A percentile compares a stretch with the other conserved stretches of the same genome.
phyloP scores from a whole-genome alignment of 2,113 vertebrate genomes.

The Larimichthys crocea region DNA sequence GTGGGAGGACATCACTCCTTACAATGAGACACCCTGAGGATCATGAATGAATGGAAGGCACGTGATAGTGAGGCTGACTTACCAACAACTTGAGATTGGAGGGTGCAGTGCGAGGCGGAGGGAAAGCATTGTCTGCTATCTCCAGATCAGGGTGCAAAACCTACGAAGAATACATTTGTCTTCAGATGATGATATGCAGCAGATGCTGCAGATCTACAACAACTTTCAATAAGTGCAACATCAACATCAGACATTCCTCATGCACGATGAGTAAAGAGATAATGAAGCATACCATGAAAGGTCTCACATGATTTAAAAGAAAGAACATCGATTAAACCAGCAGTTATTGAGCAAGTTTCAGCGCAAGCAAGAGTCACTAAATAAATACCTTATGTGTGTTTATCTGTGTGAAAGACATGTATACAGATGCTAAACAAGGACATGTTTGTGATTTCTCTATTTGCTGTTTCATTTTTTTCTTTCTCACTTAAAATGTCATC shows the following conservation, averaged over 20 bases:
- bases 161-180: constrained; percentile 76
- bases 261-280: not conserved
- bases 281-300: not conserved
- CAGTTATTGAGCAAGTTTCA: not conserved
- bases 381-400: not conserved
- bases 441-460: not conserved
- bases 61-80: constrained; percentile 71
- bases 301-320: not conserved
- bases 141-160: constrained; percentile 98
- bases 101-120: constrained; percentile 91
- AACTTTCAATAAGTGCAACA: not conserved
- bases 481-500: not conserved
- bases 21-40: constrained; percentile 12
- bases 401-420: not conserved
- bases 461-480: not conserved
- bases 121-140: constrained; percentile 97
- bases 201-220: not conserved
- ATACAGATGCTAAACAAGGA: not conserved
- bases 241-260: not conserved
- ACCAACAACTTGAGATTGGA: constrained; percentile 97
- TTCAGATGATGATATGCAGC: not conserved
- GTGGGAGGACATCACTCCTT: constrained; percentile 18
- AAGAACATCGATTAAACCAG: not conserved
- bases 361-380: not conserved
- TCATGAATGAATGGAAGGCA: constrained; percentile 1